These are phyloP conservation scores for Danio tinwini DNA, from an alignment of 2,797 vertebrate species.

Conservation along the genomic window DNA sequence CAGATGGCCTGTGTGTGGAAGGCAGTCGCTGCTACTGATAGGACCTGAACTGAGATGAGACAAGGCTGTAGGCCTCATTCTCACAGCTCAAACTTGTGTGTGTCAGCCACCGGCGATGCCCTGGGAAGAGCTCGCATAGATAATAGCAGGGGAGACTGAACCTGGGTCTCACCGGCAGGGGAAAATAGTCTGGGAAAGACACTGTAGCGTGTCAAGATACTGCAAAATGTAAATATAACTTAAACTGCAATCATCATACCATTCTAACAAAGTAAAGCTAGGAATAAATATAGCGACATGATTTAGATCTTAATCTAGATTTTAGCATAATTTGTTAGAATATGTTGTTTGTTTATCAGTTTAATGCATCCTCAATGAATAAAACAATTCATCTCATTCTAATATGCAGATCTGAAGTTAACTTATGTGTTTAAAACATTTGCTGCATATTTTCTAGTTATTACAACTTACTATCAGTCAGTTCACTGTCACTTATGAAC, in stretches of 20 bases:
- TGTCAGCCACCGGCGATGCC: conserved; percentile 44
- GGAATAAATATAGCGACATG: not conserved
- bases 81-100: conserved; percentile 22
- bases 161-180: not conserved
- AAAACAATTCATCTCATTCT: not conserved
- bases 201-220: not conserved
- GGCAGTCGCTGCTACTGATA: not conserved
- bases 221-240: not conserved
- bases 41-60: conserved; percentile 31
- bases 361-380: too few species aligned
- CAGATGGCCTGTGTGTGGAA: conserved; percentile 32
- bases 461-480: not conserved
- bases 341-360: too few species aligned
- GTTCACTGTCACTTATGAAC: not conserved
- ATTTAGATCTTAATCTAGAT: too few species aligned
- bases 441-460: not conserved
- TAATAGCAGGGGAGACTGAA: conserved; percentile 22
- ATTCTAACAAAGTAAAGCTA: not conserved
- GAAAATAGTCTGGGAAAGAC: not conserved
- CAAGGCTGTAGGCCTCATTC: not conserved
- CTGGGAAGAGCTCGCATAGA: conserved; percentile 31
- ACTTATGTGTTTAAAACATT: not conserved
- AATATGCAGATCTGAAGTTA: not conserved
- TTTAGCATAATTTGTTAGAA: too few species aligned
- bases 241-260: not conserved